Evolutionary conservation across 1,140 invertebrate genomes (phyloP), one percentile per base, ranked within the genome.

Genomic region (Melanaphis sacchari): DNA sequence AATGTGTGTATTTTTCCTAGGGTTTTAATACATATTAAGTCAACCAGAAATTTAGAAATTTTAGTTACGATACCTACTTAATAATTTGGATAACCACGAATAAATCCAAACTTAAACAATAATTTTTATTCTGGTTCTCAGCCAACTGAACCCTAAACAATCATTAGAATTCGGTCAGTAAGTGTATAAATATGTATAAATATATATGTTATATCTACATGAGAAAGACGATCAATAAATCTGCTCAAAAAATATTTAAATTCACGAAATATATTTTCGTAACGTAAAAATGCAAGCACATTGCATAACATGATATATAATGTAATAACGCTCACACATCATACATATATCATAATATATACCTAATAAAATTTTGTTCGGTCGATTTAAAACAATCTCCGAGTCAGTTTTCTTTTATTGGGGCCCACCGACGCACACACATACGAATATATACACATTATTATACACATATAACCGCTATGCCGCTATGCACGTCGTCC

Each of bases 301-400:
- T 31, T 31, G 43, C 38, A 31, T 87, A 87, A 49, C 46, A 49
- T 15, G 46, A 21, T 49, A 49, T 49, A 43, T 43, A 43, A 43
- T 43, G 8, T 8, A 31, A 43, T 87, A 40, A 84, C 24, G 36
- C 82, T 40, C 82, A 40, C 40, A 40, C 38, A 26, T 26, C 24
- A 84, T 41, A 84, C 22, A 24, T 26, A 26, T 84, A 41, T 40
- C 9, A 22, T 40, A 1, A 24, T 4, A 41, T 9, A 24, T 38
- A 43, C 21, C 43, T 41, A 85, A 85, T 43, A 26, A 85, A 43
- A 41, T 85, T 85, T 49, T 31, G 85, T 87, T 36, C 43, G 22
- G 88, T 89, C 88, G 88, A 54, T 89, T 54, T 54, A 38, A 54
- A 89, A 89, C 88, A 89, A 89, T 89, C 36, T 89, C 46, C 46